Conservation (phyloP, 2,797 vertebrate species). For the Oryzias sinensis region DNA sequence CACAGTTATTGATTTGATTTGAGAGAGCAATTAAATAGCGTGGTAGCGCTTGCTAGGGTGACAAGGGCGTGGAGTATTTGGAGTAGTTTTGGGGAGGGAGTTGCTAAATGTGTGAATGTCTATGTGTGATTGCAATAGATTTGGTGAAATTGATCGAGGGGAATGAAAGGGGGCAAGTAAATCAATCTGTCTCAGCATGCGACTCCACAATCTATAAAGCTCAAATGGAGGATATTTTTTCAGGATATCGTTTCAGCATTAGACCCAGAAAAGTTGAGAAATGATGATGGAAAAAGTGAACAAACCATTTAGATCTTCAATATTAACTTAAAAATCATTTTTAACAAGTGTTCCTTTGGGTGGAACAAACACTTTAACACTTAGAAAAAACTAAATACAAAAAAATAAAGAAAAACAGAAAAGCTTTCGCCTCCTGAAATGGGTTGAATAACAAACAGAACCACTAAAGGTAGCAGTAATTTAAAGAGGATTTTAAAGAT, state of each 20-base stretch:
- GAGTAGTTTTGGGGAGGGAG: conserved; percentile 32
- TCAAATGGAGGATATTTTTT: conserved; percentile 31
- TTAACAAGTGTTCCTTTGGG: conserved; percentile 10
- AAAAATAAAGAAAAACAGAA: background rate
- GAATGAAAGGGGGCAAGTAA: conserved; percentile 21
- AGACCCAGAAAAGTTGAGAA: conserved; percentile 17
- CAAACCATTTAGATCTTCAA: conserved; percentile 15
- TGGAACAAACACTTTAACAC: background rate
- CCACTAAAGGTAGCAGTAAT: no score
- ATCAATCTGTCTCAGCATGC: conserved; percentile 52
- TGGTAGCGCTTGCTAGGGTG: conserved; percentile 65
- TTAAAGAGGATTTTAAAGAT: no score
- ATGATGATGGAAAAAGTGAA: conserved; percentile 1
- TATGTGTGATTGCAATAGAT: conserved; percentile 50
- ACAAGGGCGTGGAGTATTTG: conserved; percentile 34
- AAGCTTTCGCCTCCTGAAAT: no score
- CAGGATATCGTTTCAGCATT: conserved; percentile 37
- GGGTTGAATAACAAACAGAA: no score
- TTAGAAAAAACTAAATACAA: background rate
- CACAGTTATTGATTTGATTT: conserved; percentile 81
- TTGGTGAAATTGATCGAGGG: conserved; percentile 49
- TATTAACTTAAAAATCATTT: conserved; percentile 1
- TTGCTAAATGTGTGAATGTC: conserved; percentile 20
- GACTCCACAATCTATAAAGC: conserved; percentile 44
- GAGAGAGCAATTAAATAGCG: conserved; percentile 81